Percentiles rank a stretch among this genome's conserved stretches.
Evolutionary conservation across 2,888 invertebrate species (phyloP).

Genomic region (Epirrhoe alternata): DNA sequence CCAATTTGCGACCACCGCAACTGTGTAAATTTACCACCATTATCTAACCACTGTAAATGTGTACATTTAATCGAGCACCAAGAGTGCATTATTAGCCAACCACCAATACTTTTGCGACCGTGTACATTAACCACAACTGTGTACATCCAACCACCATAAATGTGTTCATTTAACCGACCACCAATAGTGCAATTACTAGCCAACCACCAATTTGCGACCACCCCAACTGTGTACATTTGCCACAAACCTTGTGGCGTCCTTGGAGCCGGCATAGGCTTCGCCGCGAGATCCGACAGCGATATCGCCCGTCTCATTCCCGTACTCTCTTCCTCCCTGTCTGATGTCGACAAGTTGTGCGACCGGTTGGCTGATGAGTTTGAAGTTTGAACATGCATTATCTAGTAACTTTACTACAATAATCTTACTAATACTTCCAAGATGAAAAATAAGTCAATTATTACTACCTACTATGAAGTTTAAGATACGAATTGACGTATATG

Average conservation of each 20-base stretch:
- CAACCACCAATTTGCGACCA: slow-evolving; percentile 20
- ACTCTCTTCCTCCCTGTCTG: slow-evolving; percentile 71
- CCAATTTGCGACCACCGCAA: too few relatives aligned
- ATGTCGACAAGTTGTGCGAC: slow-evolving; percentile 60
- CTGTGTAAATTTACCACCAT: too few relatives aligned
- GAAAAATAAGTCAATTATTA: too few relatives aligned
- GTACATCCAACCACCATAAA: slow-evolving; percentile 11
- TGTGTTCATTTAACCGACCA: slow-evolving; percentile 1
- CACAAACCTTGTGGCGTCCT: slow-evolving; percentile 85
- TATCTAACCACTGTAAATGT: neutral
- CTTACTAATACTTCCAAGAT: too few relatives aligned
- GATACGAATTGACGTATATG: too few relatives aligned
- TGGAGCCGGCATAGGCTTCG: slow-evolving; percentile 86
- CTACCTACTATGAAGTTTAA: too few relatives aligned
- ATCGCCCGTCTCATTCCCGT: slow-evolving; percentile 91
- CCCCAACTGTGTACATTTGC: slow-evolving; percentile 12
- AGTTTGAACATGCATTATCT: slow-evolving; percentile 8
- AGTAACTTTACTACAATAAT: neutral
- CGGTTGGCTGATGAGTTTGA: slow-evolving; percentile 61
- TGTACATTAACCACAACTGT: neutral
- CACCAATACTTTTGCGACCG: neutral
- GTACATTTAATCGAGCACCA: neutral
- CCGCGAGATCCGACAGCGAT: slow-evolving; percentile 91
- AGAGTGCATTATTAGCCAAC: neutral
- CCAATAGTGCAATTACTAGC: too few relatives aligned